A percentile compares a stretch with the other conserved stretches of the same genome.
phyloP scores from a whole-genome alignment of 2,888 invertebrate genomes.

The Lithosia quadra region DNA sequence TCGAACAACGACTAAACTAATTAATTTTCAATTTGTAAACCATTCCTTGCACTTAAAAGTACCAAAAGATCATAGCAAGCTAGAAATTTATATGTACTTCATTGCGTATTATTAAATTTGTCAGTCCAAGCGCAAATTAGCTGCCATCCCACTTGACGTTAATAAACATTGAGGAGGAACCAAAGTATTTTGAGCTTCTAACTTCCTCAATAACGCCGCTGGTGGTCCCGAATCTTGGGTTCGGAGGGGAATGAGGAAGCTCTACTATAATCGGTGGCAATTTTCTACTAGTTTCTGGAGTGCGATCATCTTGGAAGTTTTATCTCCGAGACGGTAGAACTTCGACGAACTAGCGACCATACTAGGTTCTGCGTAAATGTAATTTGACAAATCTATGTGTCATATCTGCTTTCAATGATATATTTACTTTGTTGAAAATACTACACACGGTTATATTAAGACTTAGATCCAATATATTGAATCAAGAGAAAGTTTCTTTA shows the following conservation, averaged over 20 bases:
- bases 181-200: conserved; percentile 52
- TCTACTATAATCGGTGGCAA: conserved; percentile 55
- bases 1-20: background rate
- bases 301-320: conserved; percentile 70
- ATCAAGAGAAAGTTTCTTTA: background rate
- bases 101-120: conserved; percentile 76
- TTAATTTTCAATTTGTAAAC: conserved; percentile 21
- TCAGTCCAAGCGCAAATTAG: conserved; percentile 74
- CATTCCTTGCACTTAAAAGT: conserved; percentile 17
- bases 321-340: conserved; percentile 59
- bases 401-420: conserved; percentile 32
- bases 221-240: conserved; percentile 33
- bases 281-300: conserved; percentile 63
- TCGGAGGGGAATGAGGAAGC: conserved; percentile 31
- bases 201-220: conserved; percentile 39
- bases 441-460: background rate
- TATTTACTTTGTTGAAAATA: background rate
- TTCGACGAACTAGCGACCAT: conserved; percentile 38
- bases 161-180: conserved; percentile 67
- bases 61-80: conserved; percentile 39
- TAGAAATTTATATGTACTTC: conserved; percentile 56
- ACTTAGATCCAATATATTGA: background rate
- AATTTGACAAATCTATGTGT: conserved; percentile 47
- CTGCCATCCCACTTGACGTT: conserved; percentile 70
- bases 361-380: conserved; percentile 37